These are phyloP conservation scores for Chelonus formosanus DNA, from an alignment of 2,888 invertebrate genomes.

Conservation along the genomic window DNA sequence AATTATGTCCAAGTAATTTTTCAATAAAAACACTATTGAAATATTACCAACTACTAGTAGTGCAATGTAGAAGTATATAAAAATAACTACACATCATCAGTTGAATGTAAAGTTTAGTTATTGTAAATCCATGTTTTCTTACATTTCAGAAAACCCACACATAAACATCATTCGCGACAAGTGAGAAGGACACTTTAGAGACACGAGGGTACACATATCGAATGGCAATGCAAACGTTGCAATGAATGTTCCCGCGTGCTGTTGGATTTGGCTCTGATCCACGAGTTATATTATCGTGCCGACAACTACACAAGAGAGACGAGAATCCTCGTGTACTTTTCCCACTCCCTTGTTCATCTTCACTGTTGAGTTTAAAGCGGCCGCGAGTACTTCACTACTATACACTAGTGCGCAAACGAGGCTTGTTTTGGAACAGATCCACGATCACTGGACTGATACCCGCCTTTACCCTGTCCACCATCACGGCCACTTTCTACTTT, in stretches of 20 bases:
- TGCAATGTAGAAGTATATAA: no score
- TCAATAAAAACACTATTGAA: no score
- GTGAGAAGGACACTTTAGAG: constrained; percentile 14
- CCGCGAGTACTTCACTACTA: constrained; percentile 19
- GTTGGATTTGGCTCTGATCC: constrained; percentile 49
- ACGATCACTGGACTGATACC: constrained; percentile 35
- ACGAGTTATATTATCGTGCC: constrained; percentile 48
- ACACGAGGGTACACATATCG: constrained; percentile 43
- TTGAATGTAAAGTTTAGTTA: no score
- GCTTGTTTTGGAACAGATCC: constrained; percentile 48
- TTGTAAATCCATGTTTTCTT: neutral
- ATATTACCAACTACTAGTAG: no score
- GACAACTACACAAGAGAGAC: constrained; percentile 21
- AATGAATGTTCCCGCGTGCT: constrained; percentile 41
- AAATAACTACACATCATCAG: no score
- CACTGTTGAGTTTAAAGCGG: constrained; percentile 20
- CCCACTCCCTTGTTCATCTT: constrained; percentile 16
- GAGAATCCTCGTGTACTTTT: neutral
- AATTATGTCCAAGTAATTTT: no score
- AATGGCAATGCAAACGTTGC: constrained; percentile 45
- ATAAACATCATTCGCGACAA: constrained; percentile 6
- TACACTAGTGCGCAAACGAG: constrained; percentile 40
- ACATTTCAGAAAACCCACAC: neutral
- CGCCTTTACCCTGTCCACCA: constrained; percentile 1
- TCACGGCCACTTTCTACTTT: constrained; percentile 2